Evolutionary conservation across 2,888 invertebrate species (phyloP), one percentile per base, ranked within the genome.

Genomic region (Hypena proboscidalis): DNA sequence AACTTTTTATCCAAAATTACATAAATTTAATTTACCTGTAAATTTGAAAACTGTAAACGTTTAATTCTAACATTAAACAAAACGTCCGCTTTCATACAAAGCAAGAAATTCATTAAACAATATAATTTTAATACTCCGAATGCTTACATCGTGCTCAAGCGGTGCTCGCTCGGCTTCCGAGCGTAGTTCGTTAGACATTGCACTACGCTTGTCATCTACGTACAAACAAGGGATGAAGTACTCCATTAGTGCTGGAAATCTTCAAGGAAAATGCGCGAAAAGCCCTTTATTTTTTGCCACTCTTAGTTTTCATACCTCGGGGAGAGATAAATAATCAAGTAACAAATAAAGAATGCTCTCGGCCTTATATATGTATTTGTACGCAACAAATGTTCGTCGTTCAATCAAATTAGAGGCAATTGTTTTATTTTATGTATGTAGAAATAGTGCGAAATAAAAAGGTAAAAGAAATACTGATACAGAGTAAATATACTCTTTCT

Each of bases 211-310:
- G 63, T 71, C 72, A 68, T 71, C 68, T 58, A 59, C 62, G 50
- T 58, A 61, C 70, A 77, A 80, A 80, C 75, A 79, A 72, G 73
- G 58, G 63, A 74, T 67, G 73, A 72, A 66, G 64, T 67, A 68
- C 73, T 77, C 78, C 79, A 82, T 80, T 82, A 80, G 70, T 55
- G 69, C 48, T 55, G 52, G 50, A 57, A 74, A 68, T 67, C 69
- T 70, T 47, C 52, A 44, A 42, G 59, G 70, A 61, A 72, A 77
- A 72, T 61, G 61, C 54, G 21, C 36, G 27, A 49, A 48, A 34
- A 19, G 22, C 20, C 10, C 40, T 43, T 36, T 38, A 30, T 43
- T 41, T 49, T 45, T 50, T 29, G 15, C 10, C 21, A 10, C 39
- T 30, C 41, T 11, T 25, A 31, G 38, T 44, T 45, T 47, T 46